Percentiles rank a stretch among this genome's conserved stretches.
These are phyloP conservation scores for Diploptera punctata DNA, from an alignment of 2,888 invertebrate genomes.

Conservation along the genomic window DNA sequence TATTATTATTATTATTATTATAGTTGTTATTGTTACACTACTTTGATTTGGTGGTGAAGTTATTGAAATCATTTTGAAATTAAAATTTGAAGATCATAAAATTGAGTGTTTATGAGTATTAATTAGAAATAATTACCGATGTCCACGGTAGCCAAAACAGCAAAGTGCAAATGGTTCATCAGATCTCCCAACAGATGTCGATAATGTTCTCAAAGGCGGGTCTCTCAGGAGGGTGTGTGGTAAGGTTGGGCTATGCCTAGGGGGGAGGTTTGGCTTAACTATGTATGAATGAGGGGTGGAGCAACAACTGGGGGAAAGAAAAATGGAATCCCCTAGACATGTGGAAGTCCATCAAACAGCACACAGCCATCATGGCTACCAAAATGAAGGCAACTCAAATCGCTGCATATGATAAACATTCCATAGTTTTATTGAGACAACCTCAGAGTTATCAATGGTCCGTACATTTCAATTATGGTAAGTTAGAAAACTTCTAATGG, in stretches of 20 bases:
- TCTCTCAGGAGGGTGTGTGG: slow-evolving; percentile 8
- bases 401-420: no score
- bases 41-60: not conserved
- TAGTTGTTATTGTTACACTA: not conserved
- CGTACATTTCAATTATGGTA: no score
- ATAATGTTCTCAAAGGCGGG: slow-evolving; percentile 31
- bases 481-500: no score
- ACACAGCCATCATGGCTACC: slow-evolving; percentile 34
- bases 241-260: slow-evolving; percentile 17
- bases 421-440: no score
- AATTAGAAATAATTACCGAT: no score
- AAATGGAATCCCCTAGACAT: slow-evolving; percentile 21
- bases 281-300: slow-evolving; percentile 37
- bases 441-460: no score
- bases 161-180: slow-evolving; percentile 22
- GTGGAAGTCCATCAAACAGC: slow-evolving; percentile 33
- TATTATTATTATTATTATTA: not conserved
- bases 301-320: slow-evolving; percentile 29
- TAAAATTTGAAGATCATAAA: no score
- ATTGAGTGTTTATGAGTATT: no score
- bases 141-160: not conserved
- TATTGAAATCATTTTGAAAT: no score
- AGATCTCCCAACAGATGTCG: slow-evolving; percentile 35
- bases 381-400: not conserved
- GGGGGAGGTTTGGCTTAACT: slow-evolving; percentile 23